These are phyloP conservation scores for Ips typographus DNA, from an alignment of 1,140 invertebrate genomes.

Conservation along the genomic window DNA sequence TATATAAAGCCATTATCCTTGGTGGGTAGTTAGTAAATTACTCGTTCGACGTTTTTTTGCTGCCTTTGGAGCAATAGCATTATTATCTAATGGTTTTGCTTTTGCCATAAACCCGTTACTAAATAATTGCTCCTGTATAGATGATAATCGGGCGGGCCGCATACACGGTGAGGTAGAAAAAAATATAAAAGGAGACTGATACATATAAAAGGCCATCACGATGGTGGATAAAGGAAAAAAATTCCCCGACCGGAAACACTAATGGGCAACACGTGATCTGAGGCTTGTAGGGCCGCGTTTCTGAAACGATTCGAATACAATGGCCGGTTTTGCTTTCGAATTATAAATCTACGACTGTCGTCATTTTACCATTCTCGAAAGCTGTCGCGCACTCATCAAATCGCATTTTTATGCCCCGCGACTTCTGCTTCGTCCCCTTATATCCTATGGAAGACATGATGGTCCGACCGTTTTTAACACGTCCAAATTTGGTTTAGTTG, in stretches of 20 bases:
- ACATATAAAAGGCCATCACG: neutral
- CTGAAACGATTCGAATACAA: conserved; percentile 32
- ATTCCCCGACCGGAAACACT: conserved; percentile 27
- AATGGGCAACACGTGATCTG: conserved; percentile 33
- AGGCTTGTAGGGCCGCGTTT: conserved; percentile 14
- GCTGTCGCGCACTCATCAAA: conserved; percentile 30
- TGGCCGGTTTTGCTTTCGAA: conserved; percentile 35
- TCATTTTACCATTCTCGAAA: conserved; percentile 32
- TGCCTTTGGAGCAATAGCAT: neutral
- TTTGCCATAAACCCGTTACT: too few relatives aligned
- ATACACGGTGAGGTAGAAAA: neutral
- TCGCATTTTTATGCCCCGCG: conserved; percentile 29
- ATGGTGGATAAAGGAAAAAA: conserved; percentile 8
- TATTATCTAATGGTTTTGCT: neutral
- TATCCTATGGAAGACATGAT: too few relatives aligned
- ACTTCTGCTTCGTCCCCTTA: too few relatives aligned
- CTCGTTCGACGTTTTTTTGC: conserved; percentile 5
- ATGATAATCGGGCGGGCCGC: neutral
- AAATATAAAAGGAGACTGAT: neutral
- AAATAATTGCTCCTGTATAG: neutral
- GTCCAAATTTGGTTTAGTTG: too few relatives aligned
- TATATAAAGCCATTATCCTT: conserved; percentile 15
- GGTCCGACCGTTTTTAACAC: too few relatives aligned
- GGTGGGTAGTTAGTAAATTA: neutral
- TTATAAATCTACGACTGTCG: conserved; percentile 30